These are phyloP conservation scores for Drosophila funebris DNA, from an alignment of 1,140 invertebrate genomes.

Conservation along the genomic window DNA sequence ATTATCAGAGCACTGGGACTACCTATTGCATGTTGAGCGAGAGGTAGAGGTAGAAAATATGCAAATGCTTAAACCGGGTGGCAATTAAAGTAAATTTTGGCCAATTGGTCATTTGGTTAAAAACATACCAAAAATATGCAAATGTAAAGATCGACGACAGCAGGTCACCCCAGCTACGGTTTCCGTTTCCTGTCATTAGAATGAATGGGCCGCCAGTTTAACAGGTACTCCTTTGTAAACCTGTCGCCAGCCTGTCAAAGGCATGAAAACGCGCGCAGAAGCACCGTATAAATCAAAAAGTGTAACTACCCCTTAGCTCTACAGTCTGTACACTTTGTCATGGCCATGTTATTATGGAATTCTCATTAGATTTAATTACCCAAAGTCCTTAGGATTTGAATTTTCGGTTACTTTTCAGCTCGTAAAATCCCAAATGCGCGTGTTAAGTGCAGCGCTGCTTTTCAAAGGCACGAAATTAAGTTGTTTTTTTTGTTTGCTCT, in stretches of 20 bases:
- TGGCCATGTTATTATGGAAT: conserved; percentile 79
- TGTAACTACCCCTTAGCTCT: conserved; percentile 52
- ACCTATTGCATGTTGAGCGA: conserved; percentile 44
- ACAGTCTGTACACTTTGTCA: conserved; percentile 59
- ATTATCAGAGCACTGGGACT: conserved; percentile 41
- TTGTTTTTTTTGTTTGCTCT: conserved; percentile 54
- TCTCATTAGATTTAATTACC: conserved; percentile 79
- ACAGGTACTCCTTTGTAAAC: conserved; percentile 32
- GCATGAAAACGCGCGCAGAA: conserved; percentile 76
- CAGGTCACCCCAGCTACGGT: conserved; percentile 49
- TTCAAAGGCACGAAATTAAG: conserved; percentile 67
- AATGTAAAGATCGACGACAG: conserved; percentile 48
- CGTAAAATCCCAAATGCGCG: conserved; percentile 52
- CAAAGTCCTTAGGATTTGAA: conserved; percentile 32
- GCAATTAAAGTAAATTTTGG: conserved; percentile 80
- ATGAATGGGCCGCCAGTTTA: conserved; percentile 38
- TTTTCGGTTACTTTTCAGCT: conserved; percentile 64
- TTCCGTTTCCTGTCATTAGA: conserved; percentile 73
- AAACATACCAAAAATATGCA: conserved; percentile 69
- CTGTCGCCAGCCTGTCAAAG: conserved; percentile 74
- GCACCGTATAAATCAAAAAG: conserved; percentile 80
- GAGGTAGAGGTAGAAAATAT: conserved; percentile 27
- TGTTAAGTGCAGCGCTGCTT: conserved; percentile 16
- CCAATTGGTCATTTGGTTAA: conserved; percentile 79
- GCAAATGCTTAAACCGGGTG: conserved; percentile 49